phyloP scores from a whole-genome alignment of 1,140 invertebrate species.

The Episyrphus balteatus region DNA sequence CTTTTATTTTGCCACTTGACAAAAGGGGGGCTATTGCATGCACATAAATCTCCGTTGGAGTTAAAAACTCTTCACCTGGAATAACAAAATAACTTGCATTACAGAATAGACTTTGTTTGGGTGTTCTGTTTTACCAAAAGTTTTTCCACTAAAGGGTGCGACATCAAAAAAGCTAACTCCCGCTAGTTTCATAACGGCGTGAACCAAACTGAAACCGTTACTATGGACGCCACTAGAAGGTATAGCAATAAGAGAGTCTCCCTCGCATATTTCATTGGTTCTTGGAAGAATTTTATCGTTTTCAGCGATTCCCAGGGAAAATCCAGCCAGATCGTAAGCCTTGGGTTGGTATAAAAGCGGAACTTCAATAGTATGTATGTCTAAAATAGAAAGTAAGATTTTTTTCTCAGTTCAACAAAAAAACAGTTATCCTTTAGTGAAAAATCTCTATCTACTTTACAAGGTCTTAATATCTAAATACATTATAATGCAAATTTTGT shows the following conservation, averaged over 20 bases:
- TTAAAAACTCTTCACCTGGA: slow-evolving; percentile 73
- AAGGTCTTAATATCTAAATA: too few relatives aligned
- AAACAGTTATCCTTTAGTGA: neutral
- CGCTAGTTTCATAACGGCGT: slow-evolving; percentile 65
- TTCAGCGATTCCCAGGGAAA: slow-evolving; percentile 87
- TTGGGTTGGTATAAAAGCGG: slow-evolving; percentile 78
- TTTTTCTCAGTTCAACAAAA: too few relatives aligned
- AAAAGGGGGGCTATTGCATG: slow-evolving; percentile 62
- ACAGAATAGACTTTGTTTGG: neutral
- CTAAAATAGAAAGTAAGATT: slow-evolving; percentile 34
- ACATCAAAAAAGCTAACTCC: slow-evolving; percentile 52
- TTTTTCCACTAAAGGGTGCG: slow-evolving; percentile 66
- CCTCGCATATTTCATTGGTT: slow-evolving; percentile 54
- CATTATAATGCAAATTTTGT: too few relatives aligned
- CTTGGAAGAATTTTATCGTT: slow-evolving; percentile 60
- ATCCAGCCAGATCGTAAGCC: slow-evolving; percentile 93
- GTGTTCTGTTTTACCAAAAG: slow-evolving; percentile 40
- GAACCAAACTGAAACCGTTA: slow-evolving; percentile 91
- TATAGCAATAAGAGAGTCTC: slow-evolving; percentile 79
- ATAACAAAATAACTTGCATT: slow-evolving; percentile 4
- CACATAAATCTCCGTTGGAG: slow-evolving; percentile 88
- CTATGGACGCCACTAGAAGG: slow-evolving; percentile 86
- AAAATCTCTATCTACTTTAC: too few relatives aligned
- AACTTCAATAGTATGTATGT: slow-evolving; percentile 94
- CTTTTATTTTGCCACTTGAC: slow-evolving; percentile 65